Conservation (phyloP, 2,797 vertebrate species). For the Neosilurus hyrtlii region DNA sequence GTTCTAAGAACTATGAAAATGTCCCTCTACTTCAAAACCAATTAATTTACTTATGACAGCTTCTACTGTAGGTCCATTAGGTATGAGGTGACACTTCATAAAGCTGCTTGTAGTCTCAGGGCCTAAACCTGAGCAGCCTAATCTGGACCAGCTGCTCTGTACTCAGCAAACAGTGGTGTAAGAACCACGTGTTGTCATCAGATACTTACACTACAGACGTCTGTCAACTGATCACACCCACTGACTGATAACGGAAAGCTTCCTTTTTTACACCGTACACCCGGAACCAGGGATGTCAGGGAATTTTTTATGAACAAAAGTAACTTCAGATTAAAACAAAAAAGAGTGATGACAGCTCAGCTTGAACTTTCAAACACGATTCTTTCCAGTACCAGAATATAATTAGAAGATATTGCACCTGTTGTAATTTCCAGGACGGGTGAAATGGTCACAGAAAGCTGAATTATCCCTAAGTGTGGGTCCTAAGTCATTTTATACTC, state of each 20-base stretch:
- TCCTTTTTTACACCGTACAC: constrained; percentile 35
- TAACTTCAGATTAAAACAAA: neutral
- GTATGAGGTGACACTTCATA: neutral
- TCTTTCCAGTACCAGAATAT: neutral
- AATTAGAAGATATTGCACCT: no score
- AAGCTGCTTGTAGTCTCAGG: neutral
- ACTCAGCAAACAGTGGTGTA: neutral
- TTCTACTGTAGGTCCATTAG: neutral
- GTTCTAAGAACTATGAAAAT: no score
- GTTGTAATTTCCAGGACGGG: neutral
- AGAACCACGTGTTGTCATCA: constrained; percentile 9
- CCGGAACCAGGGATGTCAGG: neutral
- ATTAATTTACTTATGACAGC: neutral
- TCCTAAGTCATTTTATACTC: neutral
- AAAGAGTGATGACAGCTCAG: neutral
- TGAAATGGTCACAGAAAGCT: neutral
- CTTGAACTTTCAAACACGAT: neutral
- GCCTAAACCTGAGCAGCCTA: neutral
- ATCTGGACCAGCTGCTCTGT: constrained; percentile 24
- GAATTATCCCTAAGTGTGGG: neutral
- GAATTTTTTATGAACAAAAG: neutral
- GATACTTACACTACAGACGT: constrained; percentile 14
- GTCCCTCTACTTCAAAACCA: neutral
- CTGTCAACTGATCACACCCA: neutral
- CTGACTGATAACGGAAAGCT: constrained; percentile 27